Conservation (phyloP, 2,113 vertebrate genomes). For the Psilopogon haemacephalus region DNA sequence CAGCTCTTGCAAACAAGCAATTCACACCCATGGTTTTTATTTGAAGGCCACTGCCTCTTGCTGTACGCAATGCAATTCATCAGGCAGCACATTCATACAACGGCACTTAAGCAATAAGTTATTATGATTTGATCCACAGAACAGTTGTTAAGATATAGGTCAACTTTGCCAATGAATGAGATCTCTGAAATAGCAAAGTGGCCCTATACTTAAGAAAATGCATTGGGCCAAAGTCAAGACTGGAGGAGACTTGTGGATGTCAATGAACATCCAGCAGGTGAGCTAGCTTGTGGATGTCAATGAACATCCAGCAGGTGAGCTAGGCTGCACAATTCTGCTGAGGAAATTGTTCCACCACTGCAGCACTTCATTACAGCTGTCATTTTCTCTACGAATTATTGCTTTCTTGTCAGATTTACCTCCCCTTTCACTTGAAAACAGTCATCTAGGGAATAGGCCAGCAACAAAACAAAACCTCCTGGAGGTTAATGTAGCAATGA, state of each 20-base stretch:
- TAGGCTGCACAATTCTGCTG: background rate
- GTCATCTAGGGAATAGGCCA: background rate
- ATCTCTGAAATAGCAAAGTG: background rate
- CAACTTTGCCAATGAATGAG: background rate
- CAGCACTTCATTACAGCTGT: slow-evolving; percentile 12
- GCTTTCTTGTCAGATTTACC: slow-evolving; percentile 45
- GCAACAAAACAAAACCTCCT: slow-evolving; percentile 17
- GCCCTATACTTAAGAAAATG: background rate
- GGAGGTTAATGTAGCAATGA: background rate
- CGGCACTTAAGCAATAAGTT: background rate
- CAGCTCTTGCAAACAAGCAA: background rate
- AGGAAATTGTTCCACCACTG: background rate
- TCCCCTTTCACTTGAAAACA: slow-evolving; percentile 27
- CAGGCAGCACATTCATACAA: background rate
- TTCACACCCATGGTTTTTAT: background rate
- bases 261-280: background rate
- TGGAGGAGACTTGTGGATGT: background rate
- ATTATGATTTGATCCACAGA: background rate
- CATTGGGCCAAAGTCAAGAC: background rate
- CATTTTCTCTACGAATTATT: slow-evolving; percentile 50
- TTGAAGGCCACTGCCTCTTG: background rate
- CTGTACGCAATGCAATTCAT: background rate
- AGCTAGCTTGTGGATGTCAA: background rate
- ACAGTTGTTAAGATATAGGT: background rate
- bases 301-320: background rate